phyloP scores from a whole-genome alignment of 1,140 invertebrate genomes.

The Magallana gigas region DNA sequence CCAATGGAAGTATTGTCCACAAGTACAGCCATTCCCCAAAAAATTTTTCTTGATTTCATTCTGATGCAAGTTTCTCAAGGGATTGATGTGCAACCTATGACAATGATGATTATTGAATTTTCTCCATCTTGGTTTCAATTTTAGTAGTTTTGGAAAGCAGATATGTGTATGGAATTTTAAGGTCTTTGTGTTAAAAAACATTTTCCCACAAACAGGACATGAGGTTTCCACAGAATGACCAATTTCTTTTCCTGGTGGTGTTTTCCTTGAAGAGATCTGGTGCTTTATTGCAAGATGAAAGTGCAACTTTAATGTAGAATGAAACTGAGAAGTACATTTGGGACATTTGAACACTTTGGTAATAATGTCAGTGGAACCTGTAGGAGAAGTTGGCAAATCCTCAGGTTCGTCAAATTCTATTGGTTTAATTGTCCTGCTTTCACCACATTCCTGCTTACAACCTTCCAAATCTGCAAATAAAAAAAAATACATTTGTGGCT shows the following conservation, averaged over 20 bases:
- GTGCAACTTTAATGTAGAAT: constrained; percentile 6
- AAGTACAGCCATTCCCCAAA: background rate
- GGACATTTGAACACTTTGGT: background rate
- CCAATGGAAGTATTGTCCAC: constrained; percentile 15
- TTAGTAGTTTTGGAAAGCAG: background rate
- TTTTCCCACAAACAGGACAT: constrained; percentile 6
- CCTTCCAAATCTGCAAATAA: background rate
- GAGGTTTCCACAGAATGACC: background rate
- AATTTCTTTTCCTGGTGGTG: background rate
- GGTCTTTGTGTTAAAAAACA: background rate
- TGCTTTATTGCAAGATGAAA: constrained; percentile 11
- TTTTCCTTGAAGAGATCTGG: background rate
- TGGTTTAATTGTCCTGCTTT: background rate
- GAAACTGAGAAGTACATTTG: background rate
- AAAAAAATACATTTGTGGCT: background rate
- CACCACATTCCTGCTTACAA: background rate
- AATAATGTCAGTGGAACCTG: background rate
- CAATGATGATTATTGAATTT: background rate
- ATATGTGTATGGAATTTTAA: background rate
- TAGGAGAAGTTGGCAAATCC: background rate
- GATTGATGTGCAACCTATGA: background rate
- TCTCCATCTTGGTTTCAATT: background rate
- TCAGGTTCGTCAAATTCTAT: background rate
- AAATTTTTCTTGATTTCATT: background rate
- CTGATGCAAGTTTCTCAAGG: background rate